Base-by-base conservation (phyloP, 1,140 invertebrate species). In the Bombus superbus region DNA sequence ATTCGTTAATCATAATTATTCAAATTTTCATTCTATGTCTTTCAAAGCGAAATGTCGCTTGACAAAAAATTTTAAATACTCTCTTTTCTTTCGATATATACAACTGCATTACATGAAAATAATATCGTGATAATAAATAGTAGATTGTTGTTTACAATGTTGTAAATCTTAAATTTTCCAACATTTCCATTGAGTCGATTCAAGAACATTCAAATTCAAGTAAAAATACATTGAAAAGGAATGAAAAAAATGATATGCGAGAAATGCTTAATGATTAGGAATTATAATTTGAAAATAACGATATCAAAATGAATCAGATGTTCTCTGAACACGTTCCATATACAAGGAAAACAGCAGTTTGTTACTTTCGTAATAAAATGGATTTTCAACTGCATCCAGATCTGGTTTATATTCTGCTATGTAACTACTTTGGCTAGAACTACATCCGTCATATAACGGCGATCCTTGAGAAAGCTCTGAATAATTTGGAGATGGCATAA, bases 311-410 rank as follows among this genome's bases (percentile, higher is more conserved):
- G 91, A 77, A 75, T 94, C 82, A 40, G 87, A 89, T 82, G 86
- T 86, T 89, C 96, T 95, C 91, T 96, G 95, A 83, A 96, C 89
- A 77, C 96, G 93, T 90, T 96, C 96, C 86, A 96, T 91, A 82
- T 96, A 96, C 75, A 97, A 95, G 59, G 96, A 96, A 89, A 95
- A 97, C 42, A 97, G 91, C 71, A 97, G 92, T 91, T 96, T 96
- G 88, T 97, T 97, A 79, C 94, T 96, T 88, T 96, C 96, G 85
- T 96, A 97, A 91, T 97, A 97, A 91, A 95, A 96, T 18, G 96
- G 96, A 95, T 97, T 97, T 88, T 96, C 95, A 78, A 83, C 93
- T 66, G 95, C 95, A 88, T 94, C 94, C 38, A 97, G 89, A 90
- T 96, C 96, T 11, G 96, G 96, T 62, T 92, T 94, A 88, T 97